Evolutionary conservation across 1,140 invertebrate species (phyloP).

Genomic region (Solenopsis invicta): DNA sequence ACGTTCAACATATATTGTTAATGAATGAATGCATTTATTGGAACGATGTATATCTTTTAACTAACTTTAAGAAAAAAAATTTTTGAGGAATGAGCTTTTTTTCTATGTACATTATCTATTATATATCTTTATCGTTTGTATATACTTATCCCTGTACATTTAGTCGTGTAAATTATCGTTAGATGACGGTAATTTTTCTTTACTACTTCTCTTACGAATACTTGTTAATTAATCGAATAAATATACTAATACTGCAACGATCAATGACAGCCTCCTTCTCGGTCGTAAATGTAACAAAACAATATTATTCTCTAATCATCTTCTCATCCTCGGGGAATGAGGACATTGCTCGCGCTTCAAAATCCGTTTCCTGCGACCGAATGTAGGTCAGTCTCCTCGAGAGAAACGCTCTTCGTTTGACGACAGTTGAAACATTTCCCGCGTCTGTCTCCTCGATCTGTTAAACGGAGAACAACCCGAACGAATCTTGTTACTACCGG

Average conservation of each 20-base stretch:
- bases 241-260: background rate
- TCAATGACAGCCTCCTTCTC: background rate
- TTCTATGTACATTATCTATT: background rate
- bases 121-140: background rate
- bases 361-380: constrained; percentile 72
- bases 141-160: background rate
- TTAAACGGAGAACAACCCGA: background rate
- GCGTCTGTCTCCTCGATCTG: constrained; percentile 56
- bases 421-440: constrained; percentile 38
- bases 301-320: constrained; percentile 33
- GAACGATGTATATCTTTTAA: background rate
- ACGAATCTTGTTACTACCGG: constrained; percentile 47
- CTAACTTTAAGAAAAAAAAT: background rate
- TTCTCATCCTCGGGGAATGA: constrained; percentile 8
- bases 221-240: constrained; percentile 7
- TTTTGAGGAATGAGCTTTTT: background rate
- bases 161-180: background rate
- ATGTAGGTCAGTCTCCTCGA: constrained; percentile 75
- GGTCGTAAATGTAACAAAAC: background rate
- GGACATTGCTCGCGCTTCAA: constrained; percentile 68
- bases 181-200: background rate
- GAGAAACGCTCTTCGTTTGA: constrained; percentile 18
- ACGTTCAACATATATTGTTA: background rate
- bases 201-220: background rate
- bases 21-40: background rate